Conservation (phyloP, 2,888 invertebrate species). For the Tethea ocularis region DNA sequence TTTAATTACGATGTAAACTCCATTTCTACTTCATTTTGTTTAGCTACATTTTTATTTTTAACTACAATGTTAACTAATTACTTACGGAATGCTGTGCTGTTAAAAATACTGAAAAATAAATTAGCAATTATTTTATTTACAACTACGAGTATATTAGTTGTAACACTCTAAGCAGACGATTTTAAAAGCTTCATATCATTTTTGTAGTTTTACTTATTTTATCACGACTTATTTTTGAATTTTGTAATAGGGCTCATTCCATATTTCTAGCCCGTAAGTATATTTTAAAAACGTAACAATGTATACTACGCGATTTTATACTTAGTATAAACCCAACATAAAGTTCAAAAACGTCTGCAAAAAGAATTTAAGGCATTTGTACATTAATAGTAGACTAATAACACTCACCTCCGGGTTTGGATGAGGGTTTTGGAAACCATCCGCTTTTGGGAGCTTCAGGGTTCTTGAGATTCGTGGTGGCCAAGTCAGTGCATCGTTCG, state of each 20-base stretch:
- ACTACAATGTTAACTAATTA: not conserved
- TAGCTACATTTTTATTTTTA: not conserved
- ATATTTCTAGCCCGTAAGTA: no score
- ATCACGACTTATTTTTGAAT: no score
- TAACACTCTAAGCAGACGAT: not conserved
- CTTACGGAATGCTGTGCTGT: constrained; percentile 5
- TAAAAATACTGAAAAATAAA: not conserved
- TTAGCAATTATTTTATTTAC: constrained; percentile 2
- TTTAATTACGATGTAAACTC: not conserved
- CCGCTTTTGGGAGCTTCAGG: constrained; percentile 56
- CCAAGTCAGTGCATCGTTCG: constrained; percentile 38
- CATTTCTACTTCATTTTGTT: not conserved
- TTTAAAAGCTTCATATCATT: not conserved
- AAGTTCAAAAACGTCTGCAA: constrained; percentile 27
- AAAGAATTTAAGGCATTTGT: constrained; percentile 20
- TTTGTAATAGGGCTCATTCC: no score
- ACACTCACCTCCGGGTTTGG: constrained; percentile 72
- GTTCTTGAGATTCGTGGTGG: constrained; percentile 51
- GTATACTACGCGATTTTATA: no score
- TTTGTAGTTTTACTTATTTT: no score
- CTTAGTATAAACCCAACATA: not conserved
- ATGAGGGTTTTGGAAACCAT: constrained; percentile 62
- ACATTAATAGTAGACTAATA: constrained; percentile 37
- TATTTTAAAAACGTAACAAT: no score
- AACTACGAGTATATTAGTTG: not conserved